Evolutionary conservation across 2,888 invertebrate genomes (phyloP).

Genomic region (Torymus texanus): DNA sequence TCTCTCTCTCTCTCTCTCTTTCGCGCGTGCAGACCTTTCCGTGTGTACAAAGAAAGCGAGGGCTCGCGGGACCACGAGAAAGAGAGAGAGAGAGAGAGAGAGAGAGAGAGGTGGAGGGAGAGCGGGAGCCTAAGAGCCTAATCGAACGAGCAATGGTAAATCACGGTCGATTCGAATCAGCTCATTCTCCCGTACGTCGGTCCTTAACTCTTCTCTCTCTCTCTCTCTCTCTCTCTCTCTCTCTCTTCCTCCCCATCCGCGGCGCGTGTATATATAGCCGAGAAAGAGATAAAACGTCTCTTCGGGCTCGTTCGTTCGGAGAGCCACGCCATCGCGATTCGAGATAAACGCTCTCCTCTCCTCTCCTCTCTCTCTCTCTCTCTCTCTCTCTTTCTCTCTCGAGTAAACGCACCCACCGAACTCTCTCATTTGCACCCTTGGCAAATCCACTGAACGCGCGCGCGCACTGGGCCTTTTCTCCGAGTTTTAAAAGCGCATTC

Average conservation of each 20-base stretch:
- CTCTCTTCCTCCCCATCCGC: not conserved
- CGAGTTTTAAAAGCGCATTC: constrained; percentile 56
- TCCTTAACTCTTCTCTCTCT: constrained; percentile 19
- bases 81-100: not conserved
- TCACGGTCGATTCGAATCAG: constrained; percentile 54
- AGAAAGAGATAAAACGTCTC: constrained; percentile 27
- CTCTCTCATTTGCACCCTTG: constrained; percentile 50
- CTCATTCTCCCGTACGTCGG: constrained; percentile 19
- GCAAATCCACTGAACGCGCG: constrained; percentile 27
- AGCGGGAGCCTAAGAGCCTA: constrained; percentile 35
- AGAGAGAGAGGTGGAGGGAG: not conserved
- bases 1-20: constrained; percentile 21
- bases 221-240: not conserved
- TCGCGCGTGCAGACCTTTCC: not conserved
- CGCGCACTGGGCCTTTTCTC: constrained; percentile 12
- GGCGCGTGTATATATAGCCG: not conserved
- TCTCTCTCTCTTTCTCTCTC: not conserved
- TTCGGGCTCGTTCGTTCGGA: not conserved
- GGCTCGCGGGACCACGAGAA: not conserved
- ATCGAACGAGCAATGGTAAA: constrained; percentile 52
- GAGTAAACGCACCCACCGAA: constrained; percentile 48
- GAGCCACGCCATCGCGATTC: constrained; percentile 45
- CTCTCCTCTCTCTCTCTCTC: not conserved
- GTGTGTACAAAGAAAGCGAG: constrained; percentile 22
- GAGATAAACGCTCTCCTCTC: constrained; percentile 44